Percentiles rank a stretch among this genome's conserved stretches.
These are phyloP conservation scores for Tragelaphus strepsiceros DNA, from an alignment of 2,113 vertebrate genomes.

Conservation along the genomic window DNA sequence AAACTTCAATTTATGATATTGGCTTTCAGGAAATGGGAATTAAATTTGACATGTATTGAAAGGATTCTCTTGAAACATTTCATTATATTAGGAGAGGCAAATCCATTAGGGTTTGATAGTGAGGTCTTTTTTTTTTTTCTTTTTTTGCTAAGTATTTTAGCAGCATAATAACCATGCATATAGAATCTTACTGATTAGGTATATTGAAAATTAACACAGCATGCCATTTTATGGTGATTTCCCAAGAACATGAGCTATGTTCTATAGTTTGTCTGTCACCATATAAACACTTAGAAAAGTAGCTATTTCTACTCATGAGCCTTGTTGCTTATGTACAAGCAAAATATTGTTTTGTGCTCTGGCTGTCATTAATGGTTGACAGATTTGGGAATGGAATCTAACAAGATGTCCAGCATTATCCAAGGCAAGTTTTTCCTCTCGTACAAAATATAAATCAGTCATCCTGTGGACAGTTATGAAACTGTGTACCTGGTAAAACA, in stretches of 20 bases:
- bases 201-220: constrained; percentile 5
- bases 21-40: not conserved
- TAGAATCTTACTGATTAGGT: constrained; percentile 43
- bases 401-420: constrained; percentile 80
- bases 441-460: constrained; percentile 64
- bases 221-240: constrained; percentile 52
- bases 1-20: not conserved
- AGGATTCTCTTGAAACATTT: constrained; percentile 18
- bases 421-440: constrained; percentile 60
- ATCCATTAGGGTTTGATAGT: not conserved
- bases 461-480: constrained; percentile 50
- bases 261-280: constrained; percentile 17
- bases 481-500: constrained; percentile 56
- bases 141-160: not conserved
- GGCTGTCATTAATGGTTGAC: constrained; percentile 81
- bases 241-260: not conserved
- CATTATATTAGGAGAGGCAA: not conserved
- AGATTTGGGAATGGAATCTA: constrained; percentile 81
- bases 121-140: not conserved
- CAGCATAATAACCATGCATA: not conserved
- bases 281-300: constrained; percentile 69
- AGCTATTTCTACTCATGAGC: constrained; percentile 70
- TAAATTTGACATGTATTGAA: not conserved
- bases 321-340: constrained; percentile 73
- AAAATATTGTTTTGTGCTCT: constrained; percentile 74